A percentile compares a stretch with the other conserved stretches of the same genome.
These are phyloP conservation scores for Drosophila mojavensis DNA, from an alignment of 1,140 invertebrate genomes.

Conservation along the genomic window DNA sequence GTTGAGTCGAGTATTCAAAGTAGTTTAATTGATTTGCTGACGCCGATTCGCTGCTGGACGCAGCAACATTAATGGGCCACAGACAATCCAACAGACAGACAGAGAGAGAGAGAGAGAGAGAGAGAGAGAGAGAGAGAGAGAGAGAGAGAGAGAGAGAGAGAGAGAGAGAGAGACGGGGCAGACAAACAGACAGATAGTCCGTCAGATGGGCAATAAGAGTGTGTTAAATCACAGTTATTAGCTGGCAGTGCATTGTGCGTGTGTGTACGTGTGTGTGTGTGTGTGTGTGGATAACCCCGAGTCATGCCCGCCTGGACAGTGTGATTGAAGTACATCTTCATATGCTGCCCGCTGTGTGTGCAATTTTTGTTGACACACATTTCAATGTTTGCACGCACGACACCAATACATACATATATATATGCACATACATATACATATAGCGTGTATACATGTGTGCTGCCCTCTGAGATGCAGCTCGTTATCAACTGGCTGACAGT, in stretches of 20 bases:
- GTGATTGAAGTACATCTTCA: slow-evolving; percentile 35
- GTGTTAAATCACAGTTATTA: slow-evolving; percentile 34
- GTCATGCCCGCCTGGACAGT: neutral
- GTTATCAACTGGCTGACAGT: too few relatives aligned
- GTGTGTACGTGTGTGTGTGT: slow-evolving; percentile 1
- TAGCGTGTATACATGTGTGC: too few relatives aligned
- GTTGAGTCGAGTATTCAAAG: slow-evolving; percentile 13
- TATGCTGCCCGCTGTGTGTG: slow-evolving; percentile 25
- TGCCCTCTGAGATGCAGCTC: slow-evolving; percentile 25
- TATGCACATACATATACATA: too few relatives aligned
- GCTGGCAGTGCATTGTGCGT: neutral
- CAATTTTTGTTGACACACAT: slow-evolving; percentile 82
- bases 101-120: too few relatives aligned
- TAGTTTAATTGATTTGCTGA: slow-evolving; percentile 42
- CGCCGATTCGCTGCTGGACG: slow-evolving; percentile 16
- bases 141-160: too few relatives aligned
- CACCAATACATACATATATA: slow-evolving; percentile 47
- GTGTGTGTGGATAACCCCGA: slow-evolving; percentile 9
- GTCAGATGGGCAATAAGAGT: neutral
- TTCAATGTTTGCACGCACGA: slow-evolving; percentile 61
- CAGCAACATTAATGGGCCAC: slow-evolving; percentile 2
- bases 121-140: too few relatives aligned
- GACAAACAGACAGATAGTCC: neutral
- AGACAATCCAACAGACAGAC: too few relatives aligned
- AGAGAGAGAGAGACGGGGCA: too few relatives aligned